Conservation (phyloP, 1,140 invertebrate species). For the Drosophila navojoa region DNA sequence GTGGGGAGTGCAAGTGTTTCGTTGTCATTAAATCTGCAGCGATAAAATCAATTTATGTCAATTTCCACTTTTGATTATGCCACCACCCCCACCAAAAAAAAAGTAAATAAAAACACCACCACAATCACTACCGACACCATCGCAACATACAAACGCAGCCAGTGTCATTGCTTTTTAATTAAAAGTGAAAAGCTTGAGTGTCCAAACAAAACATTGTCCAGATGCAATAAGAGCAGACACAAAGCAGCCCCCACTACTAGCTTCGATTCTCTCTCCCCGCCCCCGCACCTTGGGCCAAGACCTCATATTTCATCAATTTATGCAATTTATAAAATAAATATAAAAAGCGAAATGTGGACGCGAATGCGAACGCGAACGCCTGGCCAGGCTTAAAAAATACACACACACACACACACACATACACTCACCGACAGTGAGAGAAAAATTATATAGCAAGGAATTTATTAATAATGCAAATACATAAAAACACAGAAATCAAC, state of each 20-base stretch:
- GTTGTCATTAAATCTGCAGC: slow-evolving; percentile 79
- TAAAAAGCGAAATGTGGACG: slow-evolving; percentile 56
- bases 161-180: slow-evolving; percentile 76
- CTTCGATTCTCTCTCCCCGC: not conserved
- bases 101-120: not conserved
- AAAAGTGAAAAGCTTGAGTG: slow-evolving; percentile 78
- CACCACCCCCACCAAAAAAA: not conserved
- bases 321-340: slow-evolving; percentile 82
- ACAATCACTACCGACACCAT: slow-evolving; percentile 14
- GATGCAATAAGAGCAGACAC: slow-evolving; percentile 30
- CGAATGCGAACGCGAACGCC: slow-evolving; percentile 4
- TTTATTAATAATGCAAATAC: slow-evolving; percentile 82
- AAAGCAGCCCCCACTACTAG: slow-evolving; percentile 24
- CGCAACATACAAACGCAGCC: slow-evolving; percentile 22
- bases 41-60: slow-evolving; percentile 82
- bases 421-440: not conserved
- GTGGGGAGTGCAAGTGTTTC: slow-evolving; percentile 52
- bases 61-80: slow-evolving; percentile 72
- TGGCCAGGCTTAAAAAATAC: slow-evolving; percentile 34
- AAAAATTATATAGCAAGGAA: slow-evolving; percentile 71
- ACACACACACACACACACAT: slow-evolving; percentile 11
- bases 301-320: slow-evolving; percentile 77
- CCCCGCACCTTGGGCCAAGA: slow-evolving; percentile 20
- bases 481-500: slow-evolving; percentile 81
- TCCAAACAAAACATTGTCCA: slow-evolving; percentile 68